A percentile compares a stretch with the other conserved stretches of the same genome.
These are phyloP conservation scores for Tauraco erythrolophus DNA, from an alignment of 2,113 vertebrate genomes.

Conservation along the genomic window DNA sequence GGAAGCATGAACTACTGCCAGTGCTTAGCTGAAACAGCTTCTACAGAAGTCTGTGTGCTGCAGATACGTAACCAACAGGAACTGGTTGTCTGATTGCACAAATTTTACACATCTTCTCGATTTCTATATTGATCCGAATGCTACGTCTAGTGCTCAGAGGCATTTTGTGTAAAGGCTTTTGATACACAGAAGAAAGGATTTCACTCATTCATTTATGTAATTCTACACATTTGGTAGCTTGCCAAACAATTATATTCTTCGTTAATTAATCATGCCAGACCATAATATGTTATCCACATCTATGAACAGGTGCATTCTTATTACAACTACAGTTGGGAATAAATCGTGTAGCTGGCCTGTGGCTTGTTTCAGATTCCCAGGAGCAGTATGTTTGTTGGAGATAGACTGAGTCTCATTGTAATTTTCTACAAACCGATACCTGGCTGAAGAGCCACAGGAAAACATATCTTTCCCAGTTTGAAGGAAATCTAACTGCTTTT, in stretches of 20 bases:
- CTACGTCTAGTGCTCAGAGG: background rate
- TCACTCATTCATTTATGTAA: background rate
- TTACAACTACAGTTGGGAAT: background rate
- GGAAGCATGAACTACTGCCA: background rate
- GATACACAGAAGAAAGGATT: background rate
- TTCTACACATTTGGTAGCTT: background rate
- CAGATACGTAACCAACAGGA: background rate
- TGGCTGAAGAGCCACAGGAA: background rate
- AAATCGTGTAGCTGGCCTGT: background rate
- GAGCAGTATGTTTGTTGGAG: background rate
- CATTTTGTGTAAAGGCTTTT: background rate
- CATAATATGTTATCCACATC: background rate
- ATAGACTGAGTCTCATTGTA: background rate
- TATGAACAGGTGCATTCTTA: background rate
- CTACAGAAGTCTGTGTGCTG: background rate
- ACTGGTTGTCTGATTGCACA: background rate
- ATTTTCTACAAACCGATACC: background rate
- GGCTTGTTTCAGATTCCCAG: background rate
- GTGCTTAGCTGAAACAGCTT: background rate
- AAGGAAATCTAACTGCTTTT: background rate
- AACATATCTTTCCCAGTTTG: background rate
- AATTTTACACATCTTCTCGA: background rate
- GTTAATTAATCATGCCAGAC: background rate
- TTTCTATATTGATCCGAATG: background rate
- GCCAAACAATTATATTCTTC: background rate